Evolutionary conservation across 2,797 vertebrate species (phyloP).

Genomic region (Schizothorax lantsangensis): DNA sequence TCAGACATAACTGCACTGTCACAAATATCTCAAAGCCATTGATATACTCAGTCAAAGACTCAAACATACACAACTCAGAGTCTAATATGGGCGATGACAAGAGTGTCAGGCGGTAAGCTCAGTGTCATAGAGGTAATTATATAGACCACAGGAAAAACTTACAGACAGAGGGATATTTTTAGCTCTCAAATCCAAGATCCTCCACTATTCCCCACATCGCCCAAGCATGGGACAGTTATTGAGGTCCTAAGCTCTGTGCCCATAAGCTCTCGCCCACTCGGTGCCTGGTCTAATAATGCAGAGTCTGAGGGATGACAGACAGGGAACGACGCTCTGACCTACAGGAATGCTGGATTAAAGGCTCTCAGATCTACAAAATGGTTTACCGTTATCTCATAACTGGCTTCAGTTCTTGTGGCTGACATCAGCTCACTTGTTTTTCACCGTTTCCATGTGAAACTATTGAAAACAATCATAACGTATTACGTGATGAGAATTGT

Average conservation of each 20-base stretch:
- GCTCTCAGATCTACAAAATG: constrained; percentile 21
- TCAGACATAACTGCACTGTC: constrained; percentile 2
- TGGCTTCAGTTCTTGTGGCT: constrained; percentile 1
- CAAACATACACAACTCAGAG: constrained; percentile 36
- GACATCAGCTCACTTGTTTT: constrained; percentile 18
- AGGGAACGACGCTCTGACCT: constrained; percentile 7
- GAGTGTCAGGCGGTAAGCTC: constrained; percentile 7
- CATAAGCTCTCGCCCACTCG: constrained; percentile 41
- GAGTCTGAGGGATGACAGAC: constrained; percentile 38
- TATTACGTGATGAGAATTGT: not conserved
- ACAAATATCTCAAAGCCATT: constrained; percentile 5
- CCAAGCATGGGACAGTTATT: constrained; percentile 41
- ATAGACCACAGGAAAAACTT: constrained; percentile 22
- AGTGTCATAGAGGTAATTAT: constrained; percentile 17
- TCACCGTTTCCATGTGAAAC: constrained; percentile 29
- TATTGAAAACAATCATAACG: constrained; percentile 15
- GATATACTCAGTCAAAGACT: not conserved
- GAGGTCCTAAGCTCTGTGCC: constrained; percentile 42
- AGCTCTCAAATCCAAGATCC: constrained; percentile 55
- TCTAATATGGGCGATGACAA: constrained; percentile 10
- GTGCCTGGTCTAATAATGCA: constrained; percentile 52
- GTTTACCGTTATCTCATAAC: constrained; percentile 29
- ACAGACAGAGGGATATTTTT: constrained; percentile 59
- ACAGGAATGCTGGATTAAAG: constrained; percentile 30
- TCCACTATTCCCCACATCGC: constrained; percentile 31